Percentiles rank a stretch among this genome's conserved stretches.
Evolutionary conservation across 1,140 invertebrate genomes (phyloP).

Genomic region (Schlechtendalia chinensis): DNA sequence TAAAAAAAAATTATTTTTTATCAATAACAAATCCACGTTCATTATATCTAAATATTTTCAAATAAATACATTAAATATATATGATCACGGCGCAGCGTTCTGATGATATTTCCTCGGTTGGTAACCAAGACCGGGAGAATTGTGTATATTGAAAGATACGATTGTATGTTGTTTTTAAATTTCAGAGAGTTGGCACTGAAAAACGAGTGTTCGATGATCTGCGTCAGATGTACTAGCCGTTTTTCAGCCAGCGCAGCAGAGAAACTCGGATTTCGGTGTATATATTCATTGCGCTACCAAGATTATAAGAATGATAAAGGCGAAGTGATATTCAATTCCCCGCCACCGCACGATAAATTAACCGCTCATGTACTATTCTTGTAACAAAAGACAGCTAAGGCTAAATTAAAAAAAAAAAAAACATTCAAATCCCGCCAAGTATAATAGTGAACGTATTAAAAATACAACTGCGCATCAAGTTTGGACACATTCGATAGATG

Average conservation of each 20-base stretch:
- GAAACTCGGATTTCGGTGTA: conserved; percentile 66
- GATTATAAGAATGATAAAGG: conserved; percentile 64
- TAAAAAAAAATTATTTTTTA: no score
- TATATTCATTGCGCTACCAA: conserved; percentile 64
- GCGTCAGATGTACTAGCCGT: conserved; percentile 66
- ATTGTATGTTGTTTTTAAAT: neutral
- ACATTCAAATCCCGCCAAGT: no score
- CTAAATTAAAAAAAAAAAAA: no score
- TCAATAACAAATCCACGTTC: no score
- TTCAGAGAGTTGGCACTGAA: conserved; percentile 61
- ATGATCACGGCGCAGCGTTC: no score
- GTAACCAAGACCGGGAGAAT: no score
- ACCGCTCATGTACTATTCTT: conserved; percentile 51
- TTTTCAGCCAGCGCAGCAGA: conserved; percentile 70
- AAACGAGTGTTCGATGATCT: conserved; percentile 59
- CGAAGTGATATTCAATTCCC: conserved; percentile 61
- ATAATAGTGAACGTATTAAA: no score
- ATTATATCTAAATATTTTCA: no score
- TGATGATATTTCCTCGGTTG: no score
- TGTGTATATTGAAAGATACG: neutral
- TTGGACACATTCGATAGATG: no score
- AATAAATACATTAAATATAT: no score
- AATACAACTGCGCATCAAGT: no score
- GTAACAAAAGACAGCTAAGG: neutral
- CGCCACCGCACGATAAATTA: conserved; percentile 59